Conservation (phyloP, 1,140 invertebrate genomes). For the Drosophila nasuta region DNA sequence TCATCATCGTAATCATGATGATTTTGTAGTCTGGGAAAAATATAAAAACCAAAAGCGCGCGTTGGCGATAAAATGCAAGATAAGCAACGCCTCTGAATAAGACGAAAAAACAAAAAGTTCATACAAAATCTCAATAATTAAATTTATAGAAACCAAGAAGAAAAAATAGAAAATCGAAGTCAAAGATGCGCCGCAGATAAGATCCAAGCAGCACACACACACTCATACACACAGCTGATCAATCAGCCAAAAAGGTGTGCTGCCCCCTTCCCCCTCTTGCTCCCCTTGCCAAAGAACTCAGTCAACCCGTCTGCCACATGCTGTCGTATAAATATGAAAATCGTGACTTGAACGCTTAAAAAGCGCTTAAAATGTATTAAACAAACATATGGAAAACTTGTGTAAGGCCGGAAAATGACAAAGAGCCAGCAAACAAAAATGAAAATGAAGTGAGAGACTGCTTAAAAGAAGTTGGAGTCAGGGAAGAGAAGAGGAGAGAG, state of each 20-base stretch:
- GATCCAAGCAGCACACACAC: constrained; percentile 43
- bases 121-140: constrained; percentile 63
- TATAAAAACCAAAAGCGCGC: constrained; percentile 71
- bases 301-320: constrained; percentile 17
- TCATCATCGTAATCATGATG: constrained; percentile 18
- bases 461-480: neutral
- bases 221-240: constrained; percentile 54
- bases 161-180: constrained; percentile 60
- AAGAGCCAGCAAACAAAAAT: constrained; percentile 41
- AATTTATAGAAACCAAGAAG: constrained; percentile 65
- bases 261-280: neutral
- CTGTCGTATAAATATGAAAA: constrained; percentile 75
- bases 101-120: constrained; percentile 53
- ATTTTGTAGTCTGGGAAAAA: constrained; percentile 66
- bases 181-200: constrained; percentile 60
- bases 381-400: constrained; percentile 81
- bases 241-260: constrained; percentile 69
- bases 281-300: neutral
- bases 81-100: constrained; percentile 50
- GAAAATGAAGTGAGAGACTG: constrained; percentile 4
- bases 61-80: constrained; percentile 78
- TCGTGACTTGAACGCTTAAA: constrained; percentile 83
- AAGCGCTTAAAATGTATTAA: constrained; percentile 83
- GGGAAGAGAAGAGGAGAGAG: constrained; percentile 1
- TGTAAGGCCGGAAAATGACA: constrained; percentile 63